Evolutionary conservation across 2,888 invertebrate species (phyloP).

Genomic region (Phaedon cochleariae): DNA sequence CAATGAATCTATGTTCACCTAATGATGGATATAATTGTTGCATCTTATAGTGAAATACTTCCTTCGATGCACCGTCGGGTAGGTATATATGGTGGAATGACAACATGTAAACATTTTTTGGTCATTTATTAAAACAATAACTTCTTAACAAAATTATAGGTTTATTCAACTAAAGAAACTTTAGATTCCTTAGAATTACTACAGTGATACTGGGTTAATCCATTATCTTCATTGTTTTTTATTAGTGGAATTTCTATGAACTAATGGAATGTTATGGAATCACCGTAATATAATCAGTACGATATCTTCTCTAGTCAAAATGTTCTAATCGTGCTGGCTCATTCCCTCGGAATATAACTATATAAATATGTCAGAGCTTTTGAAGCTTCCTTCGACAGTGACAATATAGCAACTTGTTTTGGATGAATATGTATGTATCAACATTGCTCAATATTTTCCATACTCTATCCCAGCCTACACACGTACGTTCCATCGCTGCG

Average conservation of each 20-base stretch:
- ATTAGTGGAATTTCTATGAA: conserved; percentile 13
- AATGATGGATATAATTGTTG: too few relatives aligned
- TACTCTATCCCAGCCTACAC: too few relatives aligned
- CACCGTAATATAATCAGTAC: background rate
- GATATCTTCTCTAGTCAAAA: background rate
- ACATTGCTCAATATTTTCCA: conserved; percentile 39
- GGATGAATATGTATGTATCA: conserved; percentile 20
- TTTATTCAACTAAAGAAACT: conserved; percentile 25
- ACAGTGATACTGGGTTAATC: conserved; percentile 19
- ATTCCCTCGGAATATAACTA: background rate
- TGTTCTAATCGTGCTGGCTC: background rate
- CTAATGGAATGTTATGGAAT: conserved; percentile 17
- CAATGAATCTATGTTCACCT: too few relatives aligned
- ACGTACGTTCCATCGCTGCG: too few relatives aligned
- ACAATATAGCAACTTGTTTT: background rate
- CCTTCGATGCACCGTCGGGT: too few relatives aligned
- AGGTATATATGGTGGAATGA: too few relatives aligned
- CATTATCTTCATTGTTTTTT: conserved; percentile 10
- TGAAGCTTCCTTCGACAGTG: background rate
- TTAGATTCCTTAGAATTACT: conserved; percentile 28
- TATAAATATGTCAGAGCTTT: background rate
- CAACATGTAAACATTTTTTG: too few relatives aligned
- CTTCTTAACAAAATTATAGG: conserved; percentile 35
- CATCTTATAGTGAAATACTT: too few relatives aligned
- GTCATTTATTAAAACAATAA: conserved; percentile 37